Evolutionary conservation across 2,888 invertebrate genomes (phyloP), one percentile per base, ranked within the genome.

Genomic region (Masnerella sp.): DNA sequence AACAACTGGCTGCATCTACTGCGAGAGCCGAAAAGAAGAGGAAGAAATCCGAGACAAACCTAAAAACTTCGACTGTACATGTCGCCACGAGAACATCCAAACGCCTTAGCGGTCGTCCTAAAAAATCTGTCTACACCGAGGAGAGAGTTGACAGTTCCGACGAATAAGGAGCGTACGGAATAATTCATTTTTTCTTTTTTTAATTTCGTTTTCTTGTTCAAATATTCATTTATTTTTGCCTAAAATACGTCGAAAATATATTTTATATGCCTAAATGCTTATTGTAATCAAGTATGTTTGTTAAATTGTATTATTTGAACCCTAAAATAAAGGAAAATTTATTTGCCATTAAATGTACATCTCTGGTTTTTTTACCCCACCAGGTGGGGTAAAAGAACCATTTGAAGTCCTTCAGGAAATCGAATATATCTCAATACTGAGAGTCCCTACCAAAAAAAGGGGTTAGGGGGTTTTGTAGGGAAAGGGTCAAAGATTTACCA

Each of bases 1-100:
- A 43, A 34, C 30, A 43, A 40, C 25, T 58, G 20, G 28, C 25
- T 32, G 58, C 43, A 42, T 28, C 58, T 20, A 22, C 43, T 40
- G 58, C 42, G 17, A 30, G 43, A 25, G 43, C 43, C 1, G 17
- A 58, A 22, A 42, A 45, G 7, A 56, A 56, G 22, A 9, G 9
- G 34, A 12, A 11, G 56, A 52, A 34, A 18, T 11, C 34, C 17
- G 52, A 20, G 22, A 12, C 12, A 18, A 40, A 1, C 22, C 20
- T 14, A 11, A 43, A 43, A 43, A 18, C 11, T 18, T 25, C 22
- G 25, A 43, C 12, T 18, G 18, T 14, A 25, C 40, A 3, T 40
- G 40, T 40, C 18, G 9, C 9, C 7, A 5, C 17, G 9, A 17
- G 43, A 43, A 22, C 43, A 8, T 43, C 43, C 5, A 43, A 43